phyloP scores from a whole-genome alignment of 2,888 invertebrate genomes.

The Synergus japonicus region DNA sequence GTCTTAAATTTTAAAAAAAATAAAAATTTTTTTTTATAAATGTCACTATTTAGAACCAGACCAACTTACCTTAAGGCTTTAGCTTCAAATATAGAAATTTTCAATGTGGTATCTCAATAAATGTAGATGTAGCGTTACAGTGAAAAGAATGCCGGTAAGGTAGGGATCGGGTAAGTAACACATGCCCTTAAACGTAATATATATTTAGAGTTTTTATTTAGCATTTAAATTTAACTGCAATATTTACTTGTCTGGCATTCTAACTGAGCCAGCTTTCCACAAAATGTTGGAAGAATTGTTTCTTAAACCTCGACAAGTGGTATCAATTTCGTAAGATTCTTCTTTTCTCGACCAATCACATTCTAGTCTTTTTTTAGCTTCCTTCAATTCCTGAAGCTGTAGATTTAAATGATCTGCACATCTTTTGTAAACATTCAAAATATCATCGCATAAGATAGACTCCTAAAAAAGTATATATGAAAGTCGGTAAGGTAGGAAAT shows the following conservation, averaged over 20 bases:
- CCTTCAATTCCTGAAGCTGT: slow-evolving; percentile 86
- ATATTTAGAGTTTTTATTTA: background rate
- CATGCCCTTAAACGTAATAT: too few species aligned
- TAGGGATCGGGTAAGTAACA: too few species aligned
- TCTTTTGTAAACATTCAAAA: slow-evolving; percentile 81
- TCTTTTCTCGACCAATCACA: slow-evolving; percentile 95
- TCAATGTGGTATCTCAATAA: too few species aligned
- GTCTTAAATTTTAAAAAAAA: too few species aligned
- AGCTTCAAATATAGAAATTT: too few species aligned
- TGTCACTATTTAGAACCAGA: too few species aligned
- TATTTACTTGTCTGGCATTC: slow-evolving; percentile 79
- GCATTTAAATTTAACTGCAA: background rate
- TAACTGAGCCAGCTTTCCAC: slow-evolving; percentile 89
- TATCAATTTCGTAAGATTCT: slow-evolving; percentile 88
- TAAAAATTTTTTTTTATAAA: too few species aligned
- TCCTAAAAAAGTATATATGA: slow-evolving; percentile 76
- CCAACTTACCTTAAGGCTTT: too few species aligned
- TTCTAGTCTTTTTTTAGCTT: slow-evolving; percentile 90
- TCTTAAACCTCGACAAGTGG: slow-evolving; percentile 83
- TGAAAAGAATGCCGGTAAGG: too few species aligned
- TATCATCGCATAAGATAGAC: slow-evolving; percentile 84
- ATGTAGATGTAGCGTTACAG: too few species aligned
- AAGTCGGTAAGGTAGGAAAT: too few species aligned
- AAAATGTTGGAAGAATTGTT: slow-evolving; percentile 85
- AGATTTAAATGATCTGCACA: slow-evolving; percentile 84